Base-by-base conservation (phyloP, 1,140 invertebrate genomes). In the Drosophila fuyamai region DNA sequence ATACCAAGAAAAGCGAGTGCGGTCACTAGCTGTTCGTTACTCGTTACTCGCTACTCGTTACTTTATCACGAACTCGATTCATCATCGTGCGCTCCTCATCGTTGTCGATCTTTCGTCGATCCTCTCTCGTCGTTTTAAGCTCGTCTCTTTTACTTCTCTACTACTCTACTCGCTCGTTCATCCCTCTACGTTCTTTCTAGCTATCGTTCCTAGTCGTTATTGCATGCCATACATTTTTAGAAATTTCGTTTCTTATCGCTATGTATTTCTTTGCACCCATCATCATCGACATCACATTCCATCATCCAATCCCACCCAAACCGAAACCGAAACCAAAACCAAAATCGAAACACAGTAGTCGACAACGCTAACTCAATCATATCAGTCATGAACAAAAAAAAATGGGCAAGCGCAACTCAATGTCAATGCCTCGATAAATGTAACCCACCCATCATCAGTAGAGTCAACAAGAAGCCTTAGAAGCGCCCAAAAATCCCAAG, bases 361-460 rank as follows among this genome's bases (percentile, higher is more conserved):
- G 60, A 65, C 67, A 81, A 56, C 60, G 75, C 68, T 81, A 77
- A 66, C 66, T 66, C 43, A 50, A 78, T 81, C 72, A 82, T 79
- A 82, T 76, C 67, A 63, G 56, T 66, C 59, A 81, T 77, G 54
- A 66, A 68, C 72, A 57, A 79, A 53, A 79, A 53, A 51, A 62
- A 71, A 56, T 54, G 56, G 40, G 48, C 58, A 47, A 54, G 38
- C 46, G n/a, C 27, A 44, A 56, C 41, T 47, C 36, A 41, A 59
- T 62, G 56, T 40, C 61, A 68, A 74, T 61, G 71, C 80, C 81
- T 76, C 72, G 60, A 89, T 74, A 63, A 88, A 79, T 88, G 83
- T 89, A 90, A 89, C 84, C 84, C 84, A 89, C 84, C 84, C 85
- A 79, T 77, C 77, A 78, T 68, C 44, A 41, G 62, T 67, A 53